Percentiles rank a stretch among this genome's conserved stretches.
These are phyloP conservation scores for Plebejus anna DNA, from an alignment of 2,888 invertebrate genomes.

Conservation along the genomic window DNA sequence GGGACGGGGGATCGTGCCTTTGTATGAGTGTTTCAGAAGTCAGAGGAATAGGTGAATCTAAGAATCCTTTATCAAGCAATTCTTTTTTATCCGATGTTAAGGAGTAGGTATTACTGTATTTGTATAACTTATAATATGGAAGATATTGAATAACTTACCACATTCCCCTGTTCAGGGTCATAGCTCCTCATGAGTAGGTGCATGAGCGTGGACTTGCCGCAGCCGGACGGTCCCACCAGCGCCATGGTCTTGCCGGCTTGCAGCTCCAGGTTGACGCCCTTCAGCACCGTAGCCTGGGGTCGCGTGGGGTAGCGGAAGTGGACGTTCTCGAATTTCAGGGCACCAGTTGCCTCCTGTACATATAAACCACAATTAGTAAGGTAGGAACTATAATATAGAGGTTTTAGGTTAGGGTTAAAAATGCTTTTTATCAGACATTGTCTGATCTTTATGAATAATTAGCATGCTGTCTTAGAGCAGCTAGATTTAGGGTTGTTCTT, in stretches of 20 bases:
- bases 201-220: conserved; percentile 89
- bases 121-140: too few relatives aligned
- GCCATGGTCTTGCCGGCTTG: conserved; percentile 85
- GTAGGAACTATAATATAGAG: background rate
- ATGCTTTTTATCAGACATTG: too few relatives aligned
- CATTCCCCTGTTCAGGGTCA: conserved; percentile 82
- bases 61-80: background rate
- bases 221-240: conserved; percentile 86
- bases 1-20: too few relatives aligned
- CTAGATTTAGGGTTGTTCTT: too few relatives aligned
- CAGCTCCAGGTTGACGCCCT: conserved; percentile 81
- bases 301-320: conserved; percentile 90
- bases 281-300: conserved; percentile 83
- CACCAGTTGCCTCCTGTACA: conserved; percentile 79
- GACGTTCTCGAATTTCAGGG: conserved; percentile 82
- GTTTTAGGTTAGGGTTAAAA: too few relatives aligned
- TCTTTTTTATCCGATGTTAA: background rate
- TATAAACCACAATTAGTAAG: conserved; percentile 1
- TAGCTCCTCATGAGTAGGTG: conserved; percentile 88
- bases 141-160: conserved; percentile 51
- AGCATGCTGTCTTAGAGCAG: too few relatives aligned
- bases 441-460: too few relatives aligned
- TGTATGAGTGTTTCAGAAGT: too few relatives aligned
- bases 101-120: too few relatives aligned
- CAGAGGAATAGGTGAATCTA: background rate